phyloP scores from a whole-genome alignment of 2,888 invertebrate genomes.

The Melinopterus prodromus region DNA sequence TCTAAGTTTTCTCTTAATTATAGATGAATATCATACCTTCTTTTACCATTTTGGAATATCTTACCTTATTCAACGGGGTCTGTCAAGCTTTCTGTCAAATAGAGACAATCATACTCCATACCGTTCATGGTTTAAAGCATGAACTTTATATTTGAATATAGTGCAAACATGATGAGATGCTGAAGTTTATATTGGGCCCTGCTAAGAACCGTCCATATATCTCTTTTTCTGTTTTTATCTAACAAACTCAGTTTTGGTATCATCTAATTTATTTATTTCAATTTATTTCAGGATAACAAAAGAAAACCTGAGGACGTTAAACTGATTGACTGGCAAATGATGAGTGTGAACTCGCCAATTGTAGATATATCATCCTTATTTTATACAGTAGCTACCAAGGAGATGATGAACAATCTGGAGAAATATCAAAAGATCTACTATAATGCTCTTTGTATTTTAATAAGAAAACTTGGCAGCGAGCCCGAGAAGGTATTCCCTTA shows the following conservation, averaged over 20 bases:
- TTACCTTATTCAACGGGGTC: too few relatives aligned
- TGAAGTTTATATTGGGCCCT: neutral
- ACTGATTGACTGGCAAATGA: constrained; percentile 49
- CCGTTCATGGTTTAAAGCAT: too few relatives aligned
- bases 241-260: neutral
- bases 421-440: constrained; percentile 51
- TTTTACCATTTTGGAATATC: too few relatives aligned
- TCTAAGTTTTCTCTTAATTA: too few relatives aligned
- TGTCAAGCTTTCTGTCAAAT: too few relatives aligned
- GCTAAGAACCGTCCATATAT: neutral
- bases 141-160: too few relatives aligned
- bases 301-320: constrained; percentile 35
- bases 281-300: constrained; percentile 30
- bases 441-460: constrained; percentile 45
- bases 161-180: neutral
- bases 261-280: neutral
- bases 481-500: constrained; percentile 50
- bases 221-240: too few relatives aligned
- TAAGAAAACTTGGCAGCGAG: constrained; percentile 47
- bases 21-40: too few relatives aligned
- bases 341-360: constrained; percentile 45
- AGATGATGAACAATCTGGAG: constrained; percentile 49
- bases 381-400: constrained; percentile 49
- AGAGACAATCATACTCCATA: too few relatives aligned
- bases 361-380: constrained; percentile 52